Conservation (phyloP, 2,797 vertebrate species). For the Coendou prehensilis region DNA sequence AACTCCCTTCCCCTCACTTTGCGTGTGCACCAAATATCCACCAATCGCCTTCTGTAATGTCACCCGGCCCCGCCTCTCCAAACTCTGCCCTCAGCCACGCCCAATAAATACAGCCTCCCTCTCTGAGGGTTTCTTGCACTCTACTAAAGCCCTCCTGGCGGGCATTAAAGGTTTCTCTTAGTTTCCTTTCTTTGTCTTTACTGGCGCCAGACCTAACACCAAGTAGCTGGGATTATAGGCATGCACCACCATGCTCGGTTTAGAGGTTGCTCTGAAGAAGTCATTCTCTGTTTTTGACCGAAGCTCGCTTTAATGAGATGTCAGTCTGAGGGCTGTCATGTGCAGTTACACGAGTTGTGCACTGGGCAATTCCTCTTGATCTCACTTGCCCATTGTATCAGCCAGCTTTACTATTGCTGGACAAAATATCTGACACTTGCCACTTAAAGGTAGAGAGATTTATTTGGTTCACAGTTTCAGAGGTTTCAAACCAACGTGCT, state of each 20-base stretch:
- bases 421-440: neutral
- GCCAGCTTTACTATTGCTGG: neutral
- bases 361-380: neutral
- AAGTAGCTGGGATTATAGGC: neutral
- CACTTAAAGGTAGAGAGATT: neutral
- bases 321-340: neutral
- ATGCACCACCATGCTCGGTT: neutral
- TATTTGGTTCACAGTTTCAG: neutral
- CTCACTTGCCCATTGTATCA: neutral
- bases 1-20: too few relatives aligned
- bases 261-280: neutral
- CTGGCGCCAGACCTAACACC: too few relatives aligned
- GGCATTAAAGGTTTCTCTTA: too few relatives aligned
- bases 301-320: neutral
- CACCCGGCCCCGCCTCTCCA: too few relatives aligned
- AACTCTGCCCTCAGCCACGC: too few relatives aligned
- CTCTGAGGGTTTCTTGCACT: too few relatives aligned
- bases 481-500: neutral
- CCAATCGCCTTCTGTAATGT: too few relatives aligned
- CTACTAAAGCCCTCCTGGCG: too few relatives aligned
- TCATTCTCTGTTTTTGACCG: neutral
- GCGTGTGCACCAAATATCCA: too few relatives aligned
- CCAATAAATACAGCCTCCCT: too few relatives aligned
- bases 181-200: too few relatives aligned
- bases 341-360: neutral